Percentiles rank a stretch among this genome's conserved stretches.
Evolutionary conservation across 1,140 invertebrate species (phyloP).

Genomic region (Vanessa atalanta): DNA sequence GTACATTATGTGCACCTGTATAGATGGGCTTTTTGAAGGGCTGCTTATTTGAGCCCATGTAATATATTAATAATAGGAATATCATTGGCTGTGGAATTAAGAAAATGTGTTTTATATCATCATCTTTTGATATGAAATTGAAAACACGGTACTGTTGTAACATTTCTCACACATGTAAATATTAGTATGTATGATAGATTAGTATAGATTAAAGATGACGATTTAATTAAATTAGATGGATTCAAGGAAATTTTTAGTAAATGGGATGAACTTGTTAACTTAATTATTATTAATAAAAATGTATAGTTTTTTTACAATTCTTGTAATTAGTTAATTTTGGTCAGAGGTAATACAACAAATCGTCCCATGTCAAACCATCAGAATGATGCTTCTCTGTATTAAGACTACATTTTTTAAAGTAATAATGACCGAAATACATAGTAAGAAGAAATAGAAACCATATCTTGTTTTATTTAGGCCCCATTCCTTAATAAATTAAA

Average conservation of each 20-base stretch:
- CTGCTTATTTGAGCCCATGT: constrained; percentile 30
- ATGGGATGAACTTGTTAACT: constrained; percentile 52
- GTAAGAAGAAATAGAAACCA: constrained; percentile 56
- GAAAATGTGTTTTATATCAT: constrained; percentile 41
- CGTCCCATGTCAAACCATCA: constrained; percentile 56
- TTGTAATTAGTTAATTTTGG: constrained; percentile 39
- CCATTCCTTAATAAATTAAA: neutral
- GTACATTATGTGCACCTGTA: constrained; percentile 21
- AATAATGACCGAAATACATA: constrained; percentile 44
- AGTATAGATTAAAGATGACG: constrained; percentile 16
- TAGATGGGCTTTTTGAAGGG: constrained; percentile 13
- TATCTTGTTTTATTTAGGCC: constrained; percentile 41
- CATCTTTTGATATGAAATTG: constrained; percentile 26
- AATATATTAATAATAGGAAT: constrained; percentile 39
- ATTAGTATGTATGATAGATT: constrained; percentile 32
- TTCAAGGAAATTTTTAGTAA: constrained; percentile 26
- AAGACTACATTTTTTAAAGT: constrained; percentile 55
- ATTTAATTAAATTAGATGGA: constrained; percentile 14
- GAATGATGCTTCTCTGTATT: constrained; percentile 58
- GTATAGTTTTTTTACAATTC: constrained; percentile 33
- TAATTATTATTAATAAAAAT: constrained; percentile 36
- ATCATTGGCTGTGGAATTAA: constrained; percentile 61
- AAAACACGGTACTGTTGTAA: constrained; percentile 39
- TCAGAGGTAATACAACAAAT: constrained; percentile 50
- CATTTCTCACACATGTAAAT: constrained; percentile 58